Base-by-base conservation (phyloP, 2,888 invertebrate species). In the Sialis lutaria region DNA sequence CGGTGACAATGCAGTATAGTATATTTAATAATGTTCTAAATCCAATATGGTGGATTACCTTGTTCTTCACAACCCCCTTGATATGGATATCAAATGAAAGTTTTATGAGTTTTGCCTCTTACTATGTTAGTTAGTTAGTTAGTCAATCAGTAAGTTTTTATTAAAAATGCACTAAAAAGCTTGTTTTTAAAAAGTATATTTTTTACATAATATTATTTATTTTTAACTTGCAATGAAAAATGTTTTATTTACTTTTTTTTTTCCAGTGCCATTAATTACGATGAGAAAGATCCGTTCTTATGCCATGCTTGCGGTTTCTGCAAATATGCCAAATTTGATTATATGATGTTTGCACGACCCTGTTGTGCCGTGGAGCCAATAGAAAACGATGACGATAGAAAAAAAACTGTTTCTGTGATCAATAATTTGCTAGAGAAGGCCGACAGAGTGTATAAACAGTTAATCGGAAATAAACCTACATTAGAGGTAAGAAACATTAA, bases 241-340 rank as follows among this genome's bases (percentile, higher is more conserved):
- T 22, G 22, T 22, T 22, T 22, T 22, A 22, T 22, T 22, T 22
- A 22, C 22, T 22, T 22, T 22, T 22, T 40, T 31, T 40, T 50
- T 57, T 61, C 2, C 59, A 84, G 93, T 30, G 92, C 96, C 0
- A 98, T 98, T 56, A 97, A 98, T 67, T 97, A 97, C 65, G 96
- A 96, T 64, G 96, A 97, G 64, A 93, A 95, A 63, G 97, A 97
- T 67, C 97, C 97, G 0, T 98, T 97, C 76, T 70, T 98, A 30
- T 98, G 98, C 61, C 96, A 96, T 66, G 88, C 95, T 5, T 98
- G 98, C 66, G 97, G 97, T 1, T 97, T 93, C 70, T 98, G 97
- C 70, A 97, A 97, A 68, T 97, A 97, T 67, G 97, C 96, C 34
- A 95, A 97, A 67, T 96, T 97, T 64, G 97, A 98, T 67, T 91